Evolutionary conservation across 2,888 invertebrate species (phyloP), one percentile per base, ranked within the genome.

Genomic region (Deilephila elpenor): DNA sequence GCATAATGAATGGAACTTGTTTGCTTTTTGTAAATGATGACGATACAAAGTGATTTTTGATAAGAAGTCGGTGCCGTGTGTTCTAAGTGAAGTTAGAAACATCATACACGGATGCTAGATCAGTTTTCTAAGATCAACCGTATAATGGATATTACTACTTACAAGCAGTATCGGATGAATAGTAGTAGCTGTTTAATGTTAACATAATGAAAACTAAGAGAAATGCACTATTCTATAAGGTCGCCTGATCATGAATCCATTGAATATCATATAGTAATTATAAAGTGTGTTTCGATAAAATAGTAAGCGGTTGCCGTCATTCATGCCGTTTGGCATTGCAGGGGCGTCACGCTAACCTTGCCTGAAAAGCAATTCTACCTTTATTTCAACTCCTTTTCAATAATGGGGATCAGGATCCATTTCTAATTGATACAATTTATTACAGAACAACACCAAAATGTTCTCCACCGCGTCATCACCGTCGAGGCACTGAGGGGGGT

Each of bases 401-500:
- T 37, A 7, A 37, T 37, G 25, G 25, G 25, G 25, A 25, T 25
- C 25, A 25, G 25, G 25, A 25, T 25, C 25, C 25, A 25, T 25
- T 25, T 25, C 25, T 25, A 25, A 25, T 25, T 25, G 25, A 25
- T 1, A 25, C 25, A 25, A 25, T 53, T 14, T 62, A 56, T 61
- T 61, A 11, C 71, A 73, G 73, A 61, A 51, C 67, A 67, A 67
- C 67, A 44, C 56, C n/a, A 78, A 75, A 76, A 82, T 83, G 82
- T 71, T 77, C 72, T n/a, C 74, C 71, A 71, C 29, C 71, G 59
- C 60, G 74, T 73, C 75, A 77, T 78, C 74, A 71, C 14, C 51
- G 70, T 70, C 70, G 74, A 78, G 76, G 75, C 83, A 82, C 71
- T 82, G 78, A 79, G 76, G 44, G 61, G 73, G 59, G 53, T 44